Percentiles rank a stretch among this genome's conserved stretches.
These are phyloP conservation scores for Idris sp. DNA, from an alignment of 1,140 invertebrate genomes.

Conservation along the genomic window DNA sequence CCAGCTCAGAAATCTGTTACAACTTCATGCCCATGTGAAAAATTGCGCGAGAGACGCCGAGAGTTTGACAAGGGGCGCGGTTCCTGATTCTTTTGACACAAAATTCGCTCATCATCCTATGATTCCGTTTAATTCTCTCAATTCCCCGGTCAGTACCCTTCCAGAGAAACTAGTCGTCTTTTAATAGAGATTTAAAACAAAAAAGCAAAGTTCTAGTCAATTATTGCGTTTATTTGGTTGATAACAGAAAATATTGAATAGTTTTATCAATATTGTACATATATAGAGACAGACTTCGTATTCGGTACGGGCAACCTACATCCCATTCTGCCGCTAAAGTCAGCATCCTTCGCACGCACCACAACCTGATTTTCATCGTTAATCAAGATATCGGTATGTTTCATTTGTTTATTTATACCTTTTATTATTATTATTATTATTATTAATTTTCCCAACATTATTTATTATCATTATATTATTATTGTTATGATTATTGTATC, in stretches of 20 bases:
- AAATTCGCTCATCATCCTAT: conserved; percentile 26
- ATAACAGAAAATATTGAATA: too few relatives aligned
- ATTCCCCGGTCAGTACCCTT: conserved; percentile 1
- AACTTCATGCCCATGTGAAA: conserved; percentile 16
- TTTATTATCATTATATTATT: conserved; percentile 65
- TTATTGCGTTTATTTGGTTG: too few relatives aligned
- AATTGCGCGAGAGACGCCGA: conserved; percentile 10
- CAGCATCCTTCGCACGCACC: conserved; percentile 67
- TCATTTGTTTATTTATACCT: conserved; percentile 77
- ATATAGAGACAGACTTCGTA: too few relatives aligned
- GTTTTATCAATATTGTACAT: too few relatives aligned
- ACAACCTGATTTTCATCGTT: conserved; percentile 77
- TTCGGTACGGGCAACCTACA: too few relatives aligned
- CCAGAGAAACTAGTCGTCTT: background rate
- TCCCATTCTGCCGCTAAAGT: conserved; percentile 68
- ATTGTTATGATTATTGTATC: conserved; percentile 38
- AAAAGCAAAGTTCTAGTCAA: too few relatives aligned
- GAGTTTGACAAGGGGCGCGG: conserved; percentile 38
- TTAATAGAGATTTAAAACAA: too few relatives aligned
- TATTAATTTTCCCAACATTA: conserved; percentile 60
- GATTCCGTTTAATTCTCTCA: conserved; percentile 12
- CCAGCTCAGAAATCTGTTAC: too few relatives aligned
- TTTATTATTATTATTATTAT: conserved; percentile 75
- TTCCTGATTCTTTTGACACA: conserved; percentile 16
- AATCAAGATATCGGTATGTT: conserved; percentile 76